These are phyloP conservation scores for Austrofundulus limnaeus DNA, from an alignment of 2,113 vertebrate genomes.

Conservation along the genomic window DNA sequence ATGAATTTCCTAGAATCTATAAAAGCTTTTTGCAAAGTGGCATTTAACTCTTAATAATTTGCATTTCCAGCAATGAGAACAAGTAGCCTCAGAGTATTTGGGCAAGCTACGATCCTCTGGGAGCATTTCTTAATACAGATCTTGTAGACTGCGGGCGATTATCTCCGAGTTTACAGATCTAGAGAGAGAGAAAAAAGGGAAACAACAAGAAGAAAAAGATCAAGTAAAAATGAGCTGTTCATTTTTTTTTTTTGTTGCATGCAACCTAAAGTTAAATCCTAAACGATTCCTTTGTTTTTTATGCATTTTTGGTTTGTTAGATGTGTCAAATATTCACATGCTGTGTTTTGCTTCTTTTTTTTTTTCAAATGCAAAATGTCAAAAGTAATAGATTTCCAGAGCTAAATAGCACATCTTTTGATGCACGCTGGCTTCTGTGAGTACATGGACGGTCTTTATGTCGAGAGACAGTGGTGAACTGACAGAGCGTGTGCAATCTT, in stretches of 20 bases:
- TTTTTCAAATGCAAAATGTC: slow-evolving; percentile 49
- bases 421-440: slow-evolving; percentile 38
- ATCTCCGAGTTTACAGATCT: slow-evolving; percentile 37
- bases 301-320: slow-evolving; percentile 18
- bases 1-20: neutral
- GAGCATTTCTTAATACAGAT: slow-evolving; percentile 55
- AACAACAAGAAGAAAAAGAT: slow-evolving; percentile 15
- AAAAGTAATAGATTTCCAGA: slow-evolving; percentile 45
- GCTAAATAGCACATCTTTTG: slow-evolving; percentile 32
- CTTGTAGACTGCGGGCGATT: slow-evolving; percentile 51
- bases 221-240: slow-evolving; percentile 27
- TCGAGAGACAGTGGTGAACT: slow-evolving; percentile 67
- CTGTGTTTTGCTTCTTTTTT: slow-evolving; percentile 25
- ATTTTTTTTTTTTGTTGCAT: slow-evolving; percentile 32
- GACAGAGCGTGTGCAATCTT: slow-evolving; percentile 70
- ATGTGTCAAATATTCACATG: slow-evolving; percentile 38
- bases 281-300: neutral
- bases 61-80: slow-evolving; percentile 30
- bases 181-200: neutral
- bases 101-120: slow-evolving; percentile 42
- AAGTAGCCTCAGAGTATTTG: slow-evolving; percentile 50
- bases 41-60: slow-evolving; percentile 24
- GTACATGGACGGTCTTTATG: slow-evolving; percentile 51
- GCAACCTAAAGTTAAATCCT: slow-evolving; percentile 15
- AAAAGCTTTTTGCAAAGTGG: slow-evolving; percentile 8